Evolutionary conservation across 2,797 vertebrate genomes (phyloP), one percentile per base, ranked within the genome.

Genomic region (Sebastes cheni): DNA sequence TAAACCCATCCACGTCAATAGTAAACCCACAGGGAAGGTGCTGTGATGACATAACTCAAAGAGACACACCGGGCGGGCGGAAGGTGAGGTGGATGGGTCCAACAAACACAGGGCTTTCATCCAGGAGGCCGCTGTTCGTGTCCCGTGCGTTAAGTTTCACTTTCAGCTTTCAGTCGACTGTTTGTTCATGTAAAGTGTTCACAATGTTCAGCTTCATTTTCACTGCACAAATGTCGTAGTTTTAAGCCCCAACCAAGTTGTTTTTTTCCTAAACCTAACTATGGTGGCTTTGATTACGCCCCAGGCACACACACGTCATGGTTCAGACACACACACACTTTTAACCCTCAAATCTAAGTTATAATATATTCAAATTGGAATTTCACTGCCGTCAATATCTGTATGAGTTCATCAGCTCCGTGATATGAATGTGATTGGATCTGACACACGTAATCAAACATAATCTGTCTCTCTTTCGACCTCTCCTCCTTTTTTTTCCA

Each of bases 401-500:
- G 58, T 77, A 65, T 1, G 50, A 89, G 80, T 81, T 86, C 72
- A 88, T 91, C 78, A 81, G 52, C 83, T 67, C 27, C 1, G 1
- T 50, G 80, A 72, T 85, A 30, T 84, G 85, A 89, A 42, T 36
- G 65, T 77, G 89, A 91, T 87, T 83, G 83, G 62, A 83, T 84
- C 29, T 88, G 91, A 90, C 92, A 30, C 2, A 66, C 54, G 77
- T 75, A 88, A 89, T 93, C 79, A 85, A 81, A 81, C 80, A 55
- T 89, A 85, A 88, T 88, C 77, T 42, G 69, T 74, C 68, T 83
- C 75, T 85, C 78, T 75, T 61, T 69, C 16, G 30, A 83, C 86
- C 83, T 85, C 83, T 54, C 64, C 10, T 54, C 77, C 11, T 23
- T 82, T 83, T 46, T 83, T 83, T 72, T 14, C 60, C 34, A 50